Base-by-base conservation (phyloP, 2,888 invertebrate genomes). In the Temnothorax rugatulus region DNA sequence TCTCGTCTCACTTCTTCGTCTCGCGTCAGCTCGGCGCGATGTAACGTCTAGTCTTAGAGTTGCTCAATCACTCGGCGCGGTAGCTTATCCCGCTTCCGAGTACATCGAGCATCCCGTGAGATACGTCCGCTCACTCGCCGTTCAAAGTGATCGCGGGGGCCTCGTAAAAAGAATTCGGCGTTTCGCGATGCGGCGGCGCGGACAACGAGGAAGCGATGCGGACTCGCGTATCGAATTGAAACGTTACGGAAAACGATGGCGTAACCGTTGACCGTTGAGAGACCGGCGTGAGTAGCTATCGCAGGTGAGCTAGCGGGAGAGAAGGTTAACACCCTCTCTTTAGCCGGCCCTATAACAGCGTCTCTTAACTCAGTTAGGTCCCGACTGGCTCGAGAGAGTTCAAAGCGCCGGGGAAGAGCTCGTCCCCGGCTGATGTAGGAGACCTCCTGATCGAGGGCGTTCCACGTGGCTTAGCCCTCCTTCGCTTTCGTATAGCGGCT, bases 261-360 rank as follows among this genome's bases (percentile, higher is more conserved):
- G 90, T 89, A 90, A 34, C 90, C 87, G 90, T 90, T 82, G 84
- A 79, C 90, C 87, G 90, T 90, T 82, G 84, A 79, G 81, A 63
- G 63, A 18, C 25, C 88, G 87, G 85, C 87, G 44, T 18, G 91
- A 90, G 88, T 8, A 25, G 90, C 91, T 87, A 85, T 91, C 89
- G 88, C 90, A 91, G 90, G 88, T 91, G 89, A 92, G 86, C 89
- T 86, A 89, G 89, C 89, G 86, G 84, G 69, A 88, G 86, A 87
- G 89, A 90, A 93, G 93, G 93, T 92, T 92, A 93, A 92, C 93
- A 93, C 91, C 92, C 93, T 93, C 90, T 91, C 79, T 59, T 71
- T 91, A 91, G 91, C 91, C 88, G 61, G 47, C n/a, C 34, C 74
- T 61, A 87, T 87, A 89, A 89, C 87, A 89, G 89, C 83, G 79